Evolutionary conservation across 2,888 invertebrate genomes (phyloP), one percentile per base, ranked within the genome.

Genomic region (Cyclophora punctaria): DNA sequence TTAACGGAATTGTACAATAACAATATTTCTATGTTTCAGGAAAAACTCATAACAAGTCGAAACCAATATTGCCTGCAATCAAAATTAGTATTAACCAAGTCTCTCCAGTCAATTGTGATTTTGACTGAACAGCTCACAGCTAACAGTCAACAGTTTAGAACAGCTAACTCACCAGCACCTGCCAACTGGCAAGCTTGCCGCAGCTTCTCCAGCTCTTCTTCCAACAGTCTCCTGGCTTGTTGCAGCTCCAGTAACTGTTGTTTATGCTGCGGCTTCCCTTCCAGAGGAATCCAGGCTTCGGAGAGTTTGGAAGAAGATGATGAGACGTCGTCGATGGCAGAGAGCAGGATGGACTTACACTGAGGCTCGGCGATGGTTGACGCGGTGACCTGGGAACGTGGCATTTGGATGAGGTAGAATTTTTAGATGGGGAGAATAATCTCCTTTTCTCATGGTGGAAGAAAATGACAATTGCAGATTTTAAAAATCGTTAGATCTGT

Each of bases 311-410:
- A 7, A 3, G 62, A 58, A 0, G 64, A 49, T 0, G 58, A 43
- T 0, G 66, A 60, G 5, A 73, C 61, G 3, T 53, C 53, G 37
- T 64, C 64, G 0, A 66, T 57, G 2, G 66, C 50, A 0, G 54
- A 48, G 34, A 60, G 43, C 20, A 76, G 49, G 0, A 59, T 54
- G 1, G 57, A 49, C 43, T 64, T 67, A 53, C 76, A 75, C 3
- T 55, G 50, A 0, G 64, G 53, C 2, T 69, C 56, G 0, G 47
- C 41, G 3, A 75, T 68, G 3, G 65, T 63, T 3, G 66, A 51
- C 0, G 69, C 67, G 44, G 73, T 71, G 47, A 74, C 50, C 76
- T 76, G 55, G 4, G 5, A 33, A 37, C 33, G 37, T 37, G 37
- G 1, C 37, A 37, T 4, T 37, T 20, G 20, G 20, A 20, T 42